Base-by-base conservation (phyloP, 2,888 invertebrate genomes). In the Mayetiola destructor region DNA sequence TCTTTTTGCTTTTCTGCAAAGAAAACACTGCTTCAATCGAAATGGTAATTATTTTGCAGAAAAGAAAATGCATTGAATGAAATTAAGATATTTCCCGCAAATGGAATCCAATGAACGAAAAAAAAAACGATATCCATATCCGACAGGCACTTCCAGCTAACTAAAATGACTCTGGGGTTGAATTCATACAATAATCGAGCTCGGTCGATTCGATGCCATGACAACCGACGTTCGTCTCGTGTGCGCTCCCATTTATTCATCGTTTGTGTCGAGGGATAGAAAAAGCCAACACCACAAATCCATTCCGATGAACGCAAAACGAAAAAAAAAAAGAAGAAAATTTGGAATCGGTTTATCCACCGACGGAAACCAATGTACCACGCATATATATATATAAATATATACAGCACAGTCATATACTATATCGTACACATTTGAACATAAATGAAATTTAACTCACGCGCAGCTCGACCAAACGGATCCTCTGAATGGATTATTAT, bases 71-170 rank as follows among this genome's bases (percentile, higher is more conserved):
- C 14, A 48, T 6, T 9, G 21, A 40, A 48, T 5, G 4, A 48
- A 2, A 23, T 3, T 4, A 37, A 37, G 23, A 37, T 55, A 23
- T 37, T 23, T 2, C 8, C n/a, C 37, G 18, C 27, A 23, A 55
- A 37, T 37, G 23, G 2, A 27, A 48, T 27, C 16, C 2, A 6
- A 48, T 48, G n/a, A 23, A 48, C 48, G 48, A 27, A 48, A n/a
- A 48, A 27, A 27, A 27, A 27, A 27, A n/a, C 27, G 48, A 48
- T 48, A 48, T 48, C 27, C 27, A 48, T n/a, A 48, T 42, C 56
- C 70, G 69, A 68, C 69, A 71, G 68, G 68, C 66, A 70, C 68
- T 69, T 67, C 69, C 70, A 68, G 67, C 66, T 67, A 68, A 72
- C 72, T 72, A 69, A 71, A 68, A 57, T 29, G 52, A 65, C 64